Conservation (phyloP, 2,797 vertebrate genomes). For the Gymnoscopelus braueri region DNA sequence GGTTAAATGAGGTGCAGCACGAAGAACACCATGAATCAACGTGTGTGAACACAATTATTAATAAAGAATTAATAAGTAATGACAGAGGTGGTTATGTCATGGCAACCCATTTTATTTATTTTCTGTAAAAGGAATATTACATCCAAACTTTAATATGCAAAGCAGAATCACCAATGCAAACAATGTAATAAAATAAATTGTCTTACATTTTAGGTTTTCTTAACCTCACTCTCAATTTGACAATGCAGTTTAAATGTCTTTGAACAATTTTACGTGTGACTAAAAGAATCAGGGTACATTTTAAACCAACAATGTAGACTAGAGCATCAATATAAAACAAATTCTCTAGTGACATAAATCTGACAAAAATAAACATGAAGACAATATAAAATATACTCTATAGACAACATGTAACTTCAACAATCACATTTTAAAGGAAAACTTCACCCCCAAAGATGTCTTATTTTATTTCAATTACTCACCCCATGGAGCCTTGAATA, state of each 20-base stretch:
- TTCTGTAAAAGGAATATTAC: conserved; percentile 55
- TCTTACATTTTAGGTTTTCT: not conserved
- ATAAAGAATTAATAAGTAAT: not conserved
- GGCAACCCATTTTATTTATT: conserved; percentile 40
- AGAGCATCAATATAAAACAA: not conserved
- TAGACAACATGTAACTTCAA: not conserved
- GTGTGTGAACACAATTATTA: not conserved
- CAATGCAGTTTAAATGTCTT: not conserved
- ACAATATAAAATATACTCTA: not conserved
- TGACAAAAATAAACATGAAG: not conserved
- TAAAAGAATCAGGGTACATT: not conserved
- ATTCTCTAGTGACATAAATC: not conserved
- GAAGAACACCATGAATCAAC: not conserved
- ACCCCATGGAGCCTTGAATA: too few species aligned
- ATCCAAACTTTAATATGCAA: conserved; percentile 21
- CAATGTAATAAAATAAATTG: not conserved
- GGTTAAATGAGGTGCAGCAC: conserved; percentile 2
- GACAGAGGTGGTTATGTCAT: not conserved
- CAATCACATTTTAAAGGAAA: too few species aligned
- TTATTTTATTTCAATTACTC: too few species aligned
- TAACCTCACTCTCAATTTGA: not conserved
- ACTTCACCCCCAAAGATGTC: too few species aligned
- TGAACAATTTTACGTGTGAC: not conserved
- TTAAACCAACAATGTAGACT: not conserved
- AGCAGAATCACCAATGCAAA: conserved; percentile 7